Base-by-base conservation (phyloP, 2,113 vertebrate species). In the Alligator mississippiensis region DNA sequence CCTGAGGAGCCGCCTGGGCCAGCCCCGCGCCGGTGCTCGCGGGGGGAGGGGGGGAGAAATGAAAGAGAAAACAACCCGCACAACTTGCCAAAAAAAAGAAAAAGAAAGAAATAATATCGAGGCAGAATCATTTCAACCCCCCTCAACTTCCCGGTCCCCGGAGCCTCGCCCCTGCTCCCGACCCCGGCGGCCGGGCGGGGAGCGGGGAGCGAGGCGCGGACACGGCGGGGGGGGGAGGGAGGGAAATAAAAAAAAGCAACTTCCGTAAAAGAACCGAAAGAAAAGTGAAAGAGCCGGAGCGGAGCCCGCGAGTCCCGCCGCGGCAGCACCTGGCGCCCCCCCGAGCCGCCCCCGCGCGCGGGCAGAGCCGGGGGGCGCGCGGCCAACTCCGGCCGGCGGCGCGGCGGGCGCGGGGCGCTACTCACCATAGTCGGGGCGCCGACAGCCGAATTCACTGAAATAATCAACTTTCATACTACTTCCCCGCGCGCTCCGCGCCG, bases 401-500 rank as follows among this genome's bases (percentile, higher is more conserved):
- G 82, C 68, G 77, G 92, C 70, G 76, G 75, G 11, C 59, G 59
- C 59, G 59, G 59, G 59, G 59, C 11, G 74, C 96, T 92, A 99
- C 99, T 99, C 98, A 99, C 99, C 99, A 99, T 99, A 99, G 99
- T 99, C 99, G 99, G 99, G 98, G 98, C 99, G 99, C 98, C 99
- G 99, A 98, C 99, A 99, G 98, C 99, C 99, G 98, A 99, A 99
- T 99, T 99, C 98, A 99, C 98, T 98, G 98, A 99, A 98, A 98
- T 99, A 99, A 99, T 99, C 99, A 99, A 99, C 99, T 99, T 99
- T 99, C 99, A 99, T 99, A 99, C 99, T 99, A 99, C 98, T 98
- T 98, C 98, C 98, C 98, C 97, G 97, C n/a, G n/a, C n/a, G 97
- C 97, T 96, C 97, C 97, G 97, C 98, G 98, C 98, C 97, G 97